Evolutionary conservation across 2,797 vertebrate genomes (phyloP).

Genomic region (Microhierax caerulescens): DNA sequence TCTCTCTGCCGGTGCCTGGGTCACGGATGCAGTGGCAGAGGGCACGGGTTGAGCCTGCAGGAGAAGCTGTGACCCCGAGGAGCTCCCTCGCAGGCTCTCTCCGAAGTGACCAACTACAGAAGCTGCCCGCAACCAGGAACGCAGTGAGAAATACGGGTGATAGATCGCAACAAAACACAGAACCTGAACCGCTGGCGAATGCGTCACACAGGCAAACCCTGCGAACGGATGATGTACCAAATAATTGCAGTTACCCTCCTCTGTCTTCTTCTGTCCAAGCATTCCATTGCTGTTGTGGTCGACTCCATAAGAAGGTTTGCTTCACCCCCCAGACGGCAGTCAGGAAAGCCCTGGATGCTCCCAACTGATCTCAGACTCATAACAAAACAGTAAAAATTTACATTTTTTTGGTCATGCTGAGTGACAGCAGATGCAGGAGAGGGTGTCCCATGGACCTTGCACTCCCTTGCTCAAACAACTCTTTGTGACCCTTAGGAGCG

Average conservation of each 20-base stretch:
- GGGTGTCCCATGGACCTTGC: not conserved
- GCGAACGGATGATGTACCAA: not conserved
- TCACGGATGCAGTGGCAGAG: not conserved
- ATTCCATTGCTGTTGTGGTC: not conserved
- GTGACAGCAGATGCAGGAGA: not conserved
- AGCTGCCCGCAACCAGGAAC: not conserved
- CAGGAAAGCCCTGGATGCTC: not conserved
- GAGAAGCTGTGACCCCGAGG: not conserved
- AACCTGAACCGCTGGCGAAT: not conserved
- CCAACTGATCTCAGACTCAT: not conserved
- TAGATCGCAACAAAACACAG: not conserved
- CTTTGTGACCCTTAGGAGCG: not conserved
- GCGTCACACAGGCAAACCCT: not conserved
- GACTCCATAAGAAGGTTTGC: not conserved
- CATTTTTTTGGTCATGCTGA: not conserved
- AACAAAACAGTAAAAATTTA: not conserved
- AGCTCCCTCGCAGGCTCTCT: not conserved
- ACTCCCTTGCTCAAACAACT: not conserved
- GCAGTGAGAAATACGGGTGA: not conserved
- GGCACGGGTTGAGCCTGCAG: not conserved
- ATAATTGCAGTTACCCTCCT: not conserved
- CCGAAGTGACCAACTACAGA: not conserved
- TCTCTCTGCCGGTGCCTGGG: not conserved
- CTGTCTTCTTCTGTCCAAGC: not conserved
- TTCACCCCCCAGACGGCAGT: not conserved